These are phyloP conservation scores for Pseudomyrmex sp. DNA, from an alignment of 1,140 invertebrate species.

Conservation along the genomic window DNA sequence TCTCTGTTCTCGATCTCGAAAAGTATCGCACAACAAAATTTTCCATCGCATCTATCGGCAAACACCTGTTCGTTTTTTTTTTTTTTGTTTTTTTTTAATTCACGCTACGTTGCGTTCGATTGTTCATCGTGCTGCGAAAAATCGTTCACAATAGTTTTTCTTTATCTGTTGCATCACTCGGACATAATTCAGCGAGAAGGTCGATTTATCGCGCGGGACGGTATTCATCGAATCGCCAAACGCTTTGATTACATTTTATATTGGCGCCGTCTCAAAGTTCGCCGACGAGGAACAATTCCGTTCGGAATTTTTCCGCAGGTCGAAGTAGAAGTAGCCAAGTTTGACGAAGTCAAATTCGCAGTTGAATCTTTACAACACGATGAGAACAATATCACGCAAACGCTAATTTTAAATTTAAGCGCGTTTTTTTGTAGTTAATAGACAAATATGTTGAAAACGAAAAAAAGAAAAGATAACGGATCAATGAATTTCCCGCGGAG, in stretches of 20 bases:
- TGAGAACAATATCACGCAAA: too few relatives aligned
- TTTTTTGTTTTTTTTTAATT: background rate
- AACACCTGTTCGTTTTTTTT: too few relatives aligned
- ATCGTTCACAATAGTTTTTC: slow-evolving; percentile 10
- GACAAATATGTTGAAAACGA: background rate
- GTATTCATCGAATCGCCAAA: too few relatives aligned
- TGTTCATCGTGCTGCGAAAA: background rate
- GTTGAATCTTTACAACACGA: too few relatives aligned
- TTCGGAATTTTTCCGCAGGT: background rate
- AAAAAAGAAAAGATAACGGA: background rate
- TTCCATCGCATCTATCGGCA: background rate
- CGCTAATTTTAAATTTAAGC: background rate
- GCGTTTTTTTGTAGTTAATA: background rate
- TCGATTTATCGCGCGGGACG: background rate
- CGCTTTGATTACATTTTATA: slow-evolving; percentile 5
- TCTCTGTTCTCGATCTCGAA: background rate
- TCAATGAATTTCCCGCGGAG: background rate
- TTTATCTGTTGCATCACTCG: slow-evolving; percentile 1
- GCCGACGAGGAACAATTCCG: background rate
- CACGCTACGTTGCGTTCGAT: background rate
- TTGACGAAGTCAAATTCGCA: too few relatives aligned
- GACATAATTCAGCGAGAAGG: background rate
- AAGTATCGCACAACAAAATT: background rate
- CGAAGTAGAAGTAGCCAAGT: background rate
- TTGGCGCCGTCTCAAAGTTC: background rate